A percentile compares a stretch with the other conserved stretches of the same genome.
These are phyloP conservation scores for Tipula lateralis DNA, from an alignment of 2,888 invertebrate species.

Conservation along the genomic window DNA sequence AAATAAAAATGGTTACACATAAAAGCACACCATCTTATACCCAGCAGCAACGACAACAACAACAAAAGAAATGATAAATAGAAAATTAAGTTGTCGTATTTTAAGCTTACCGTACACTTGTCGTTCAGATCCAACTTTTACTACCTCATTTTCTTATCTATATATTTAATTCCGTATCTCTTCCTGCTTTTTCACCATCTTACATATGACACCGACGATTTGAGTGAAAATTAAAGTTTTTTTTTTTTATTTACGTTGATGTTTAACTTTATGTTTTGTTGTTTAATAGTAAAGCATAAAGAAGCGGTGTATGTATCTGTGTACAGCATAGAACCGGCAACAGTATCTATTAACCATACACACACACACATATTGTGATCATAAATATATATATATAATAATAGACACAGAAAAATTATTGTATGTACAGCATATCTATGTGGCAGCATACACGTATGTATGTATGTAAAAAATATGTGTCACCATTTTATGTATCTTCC, in stretches of 20 bases:
- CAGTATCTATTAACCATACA: background rate
- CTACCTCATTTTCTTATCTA: background rate
- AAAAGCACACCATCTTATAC: background rate
- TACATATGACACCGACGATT: background rate
- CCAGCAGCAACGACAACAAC: background rate
- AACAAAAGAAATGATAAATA: background rate
- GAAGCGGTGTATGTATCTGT: background rate
- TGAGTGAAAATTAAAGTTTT: background rate
- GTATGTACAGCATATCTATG: background rate
- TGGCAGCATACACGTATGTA: background rate
- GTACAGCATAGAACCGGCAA: background rate
- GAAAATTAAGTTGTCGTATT: constrained; percentile 6
- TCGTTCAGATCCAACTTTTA: background rate
- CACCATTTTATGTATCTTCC: background rate
- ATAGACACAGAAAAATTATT: background rate
- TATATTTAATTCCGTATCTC: background rate
- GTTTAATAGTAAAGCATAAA: background rate
- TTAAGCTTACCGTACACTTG: background rate
- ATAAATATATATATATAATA: background rate
- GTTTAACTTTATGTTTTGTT: background rate
- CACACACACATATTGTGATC: background rate
- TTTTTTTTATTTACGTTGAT: background rate
- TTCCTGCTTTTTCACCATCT: background rate
- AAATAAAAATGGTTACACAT: background rate
- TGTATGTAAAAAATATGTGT: background rate